Evolutionary conservation across 1,140 invertebrate genomes (phyloP), one percentile per base, ranked within the genome.

Genomic region (Danaus plexippus): DNA sequence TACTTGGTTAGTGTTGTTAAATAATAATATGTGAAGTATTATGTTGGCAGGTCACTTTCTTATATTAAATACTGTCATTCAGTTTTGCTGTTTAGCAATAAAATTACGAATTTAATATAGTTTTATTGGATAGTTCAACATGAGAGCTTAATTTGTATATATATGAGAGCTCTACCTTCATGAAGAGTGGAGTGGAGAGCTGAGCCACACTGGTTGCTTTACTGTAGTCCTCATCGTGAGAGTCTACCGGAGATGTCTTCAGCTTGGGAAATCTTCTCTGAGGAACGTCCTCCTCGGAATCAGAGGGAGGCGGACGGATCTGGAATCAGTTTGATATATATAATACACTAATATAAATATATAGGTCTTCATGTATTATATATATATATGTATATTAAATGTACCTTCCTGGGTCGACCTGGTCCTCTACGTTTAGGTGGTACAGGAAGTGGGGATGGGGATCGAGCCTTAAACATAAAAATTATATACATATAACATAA

Each of bases 351-450:
- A 15, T 32, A 7, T 32, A 32, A 7, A 32, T 32, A 32, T 32
- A 32, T 32, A 32, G 7, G 1, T 3, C 5, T 32, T 32, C 22
- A 32, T 15, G 15, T 32, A 32, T 6, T 2, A 22, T 22, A 22
- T 22, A 22, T 22, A 22, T 22, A 8, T 32, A 32, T 32, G 7
- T 32, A 32, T 32, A 32, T 32, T 51, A 54, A 49, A 43, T n/a
- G 64, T 71, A 85, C 82, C 73, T 85, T 85, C 47, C 82, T 76
- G 0, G 82, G 82, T 43, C 82, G 73, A 0, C 82, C 82, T 1
- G 78, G 82, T 0, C 82, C 82, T 41, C 82, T 61, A 51, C 69
- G 70, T 64, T 85, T 85, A 0, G 69, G 57, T 11, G 73, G 72
- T 9, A 69, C 52, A 5, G 77, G 80, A 5, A 73, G 43, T 1